Evolutionary conservation across 2,113 vertebrate genomes (phyloP).

Genomic region (Antechinus stuartii): DNA sequence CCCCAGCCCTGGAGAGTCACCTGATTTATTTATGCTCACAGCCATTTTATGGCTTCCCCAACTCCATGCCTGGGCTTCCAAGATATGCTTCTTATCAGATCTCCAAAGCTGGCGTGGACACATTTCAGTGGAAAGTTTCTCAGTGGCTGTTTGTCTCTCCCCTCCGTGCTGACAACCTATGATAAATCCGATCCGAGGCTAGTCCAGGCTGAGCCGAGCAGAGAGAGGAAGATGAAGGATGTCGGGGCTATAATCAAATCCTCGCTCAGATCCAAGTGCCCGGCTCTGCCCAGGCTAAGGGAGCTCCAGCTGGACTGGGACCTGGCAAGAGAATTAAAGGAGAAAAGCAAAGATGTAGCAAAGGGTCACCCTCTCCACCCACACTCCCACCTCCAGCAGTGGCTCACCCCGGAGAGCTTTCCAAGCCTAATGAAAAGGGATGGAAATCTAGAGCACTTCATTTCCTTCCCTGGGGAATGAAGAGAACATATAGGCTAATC

Average conservation of each 20-base stretch:
- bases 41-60: neutral
- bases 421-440: conserved; percentile 54
- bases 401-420: conserved; percentile 10
- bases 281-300: neutral
- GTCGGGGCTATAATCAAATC: neutral
- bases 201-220: neutral
- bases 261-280: neutral
- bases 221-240: neutral
- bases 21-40: neutral
- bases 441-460: conserved; percentile 13
- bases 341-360: neutral
- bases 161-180: neutral
- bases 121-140: neutral
- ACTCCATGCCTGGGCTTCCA: neutral
- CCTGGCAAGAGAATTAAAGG: conserved; percentile 8
- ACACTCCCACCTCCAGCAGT: conserved; percentile 6
- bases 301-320: neutral
- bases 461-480: conserved; percentile 54
- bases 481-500: conserved; percentile 60
- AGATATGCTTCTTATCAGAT: conserved; percentile 1
- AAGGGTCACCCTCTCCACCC: neutral
- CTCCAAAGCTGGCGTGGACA: neutral
- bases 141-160: neutral
- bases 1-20: neutral
- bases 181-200: neutral